These are phyloP conservation scores for Carassius carassius DNA, from an alignment of 2,113 vertebrate genomes.

Conservation along the genomic window DNA sequence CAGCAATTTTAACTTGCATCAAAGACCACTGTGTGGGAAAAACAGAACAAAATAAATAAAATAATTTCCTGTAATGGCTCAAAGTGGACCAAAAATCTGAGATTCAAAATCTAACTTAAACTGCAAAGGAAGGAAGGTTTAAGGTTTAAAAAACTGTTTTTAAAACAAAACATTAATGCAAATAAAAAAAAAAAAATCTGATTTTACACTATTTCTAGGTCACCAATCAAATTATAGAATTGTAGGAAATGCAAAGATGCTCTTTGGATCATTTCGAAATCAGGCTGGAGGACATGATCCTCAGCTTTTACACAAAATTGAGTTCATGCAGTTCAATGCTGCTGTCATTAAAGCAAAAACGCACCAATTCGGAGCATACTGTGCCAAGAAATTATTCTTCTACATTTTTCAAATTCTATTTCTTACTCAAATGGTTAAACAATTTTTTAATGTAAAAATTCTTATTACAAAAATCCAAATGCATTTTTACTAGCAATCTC, in stretches of 20 bases:
- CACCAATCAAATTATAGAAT: not conserved
- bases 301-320: not conserved
- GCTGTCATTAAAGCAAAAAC: not conserved
- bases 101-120: not conserved
- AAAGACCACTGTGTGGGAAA: not conserved
- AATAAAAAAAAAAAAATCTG: not conserved
- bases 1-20: slow-evolving; percentile 5
- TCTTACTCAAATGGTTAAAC: no score
- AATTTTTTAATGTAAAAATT: no score
- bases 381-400: not conserved
- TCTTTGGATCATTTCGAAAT: not conserved
- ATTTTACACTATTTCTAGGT: not conserved
- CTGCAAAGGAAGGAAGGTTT: not conserved
- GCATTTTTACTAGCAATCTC: not conserved
- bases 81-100: not conserved
- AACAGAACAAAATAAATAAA: not conserved
- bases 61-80: not conserved
- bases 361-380: not conserved
- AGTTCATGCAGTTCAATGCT: not conserved
- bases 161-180: not conserved
- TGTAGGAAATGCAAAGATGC: no score
- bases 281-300: not conserved
- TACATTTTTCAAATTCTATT: not conserved
- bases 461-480: not conserved
- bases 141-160: not conserved